Base-by-base conservation (phyloP, 2,888 invertebrate species). In the Tetrapedia diversipes region DNA sequence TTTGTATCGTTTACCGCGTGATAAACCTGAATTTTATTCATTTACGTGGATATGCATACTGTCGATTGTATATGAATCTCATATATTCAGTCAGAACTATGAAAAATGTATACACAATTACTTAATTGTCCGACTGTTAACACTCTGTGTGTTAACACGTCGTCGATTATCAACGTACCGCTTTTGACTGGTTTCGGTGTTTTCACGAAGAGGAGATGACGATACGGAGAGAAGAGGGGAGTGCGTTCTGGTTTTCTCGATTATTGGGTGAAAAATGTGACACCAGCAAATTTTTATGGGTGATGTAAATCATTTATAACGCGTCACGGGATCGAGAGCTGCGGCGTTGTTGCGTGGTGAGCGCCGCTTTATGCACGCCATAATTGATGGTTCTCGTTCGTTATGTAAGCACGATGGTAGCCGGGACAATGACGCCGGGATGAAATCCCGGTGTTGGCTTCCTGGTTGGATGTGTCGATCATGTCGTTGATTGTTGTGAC, bases 351-450 rank as follows among this genome's bases (percentile, higher is more conserved):
- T 27, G 34, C 45, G 22, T 14, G 57, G 56, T n/a, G 34, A 45
- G 10, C 45, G 27, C 66, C 27, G 66, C 34, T 66, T 56, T 47
- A 27, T 57, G 66, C 34, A 37, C 47, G 10, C 6, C n/a, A 29
- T 67, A 67, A 59, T 67, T 67, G 59, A 67, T 67, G 66, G 66
- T 66, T 57, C 47, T 57, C 37, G 45, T 37, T 43, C 22, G 34
- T 54, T 64, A 32, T 51, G 37, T 24, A 54, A 65, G 29, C 43
- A 27, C 34, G 24, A 39, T 64, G 29, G 34, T 37, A 59, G 56
- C 43, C 37, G 47, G 59, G 45, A 47, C 27, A 66, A 66, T 66
- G 34, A 54, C 29, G 64, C 22, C 37, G 7, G 51, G 64, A 41
- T 65, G 27, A 63, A 63, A 63, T 41, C 51, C 19, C 29, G 63